Evolutionary conservation across 2,113 vertebrate genomes (phyloP), one percentile per base, ranked within the genome.

Genomic region (Crocuta crocuta): DNA sequence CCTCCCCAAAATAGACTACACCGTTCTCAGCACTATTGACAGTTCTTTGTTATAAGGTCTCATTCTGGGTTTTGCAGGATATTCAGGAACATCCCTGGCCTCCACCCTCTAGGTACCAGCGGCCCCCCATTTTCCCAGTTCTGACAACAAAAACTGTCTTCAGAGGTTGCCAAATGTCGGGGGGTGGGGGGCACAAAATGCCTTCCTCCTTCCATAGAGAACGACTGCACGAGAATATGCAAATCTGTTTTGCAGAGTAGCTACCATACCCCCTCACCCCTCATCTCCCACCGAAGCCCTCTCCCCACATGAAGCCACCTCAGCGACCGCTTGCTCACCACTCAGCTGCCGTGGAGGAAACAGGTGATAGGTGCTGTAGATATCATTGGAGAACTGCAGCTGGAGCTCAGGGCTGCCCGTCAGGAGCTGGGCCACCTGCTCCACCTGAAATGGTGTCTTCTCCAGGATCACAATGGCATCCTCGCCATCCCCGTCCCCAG

Each of bases 381-480:
- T 99, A 82, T 99, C 99, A 12, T 99, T 99, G 82, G 45, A 98
- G 98, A 99, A 99, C 96, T 99, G 99, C 71, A 99, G 98, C 90
- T 98, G 98, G 8, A 99, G 98, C 0, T 96, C 98, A 1, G 99
- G 99, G 19, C 96, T 97, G 21, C 97, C 98, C 31, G 83, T 98
- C 71, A 99, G 98, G 66, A 99, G 98, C 48, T 99, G 99, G 0
- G 85, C 15, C 19, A 99, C 95, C 2, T 97, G 97, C 17, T 99
- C 99, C 89, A 99, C 99, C 90, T 98, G 99, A 98, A 99, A 99
- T 1, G 99, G 99, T 0, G 99, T 99, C 98, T 99, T 99, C 98
- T 99, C 99, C 98, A 99, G 93, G 96, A 99, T 99, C 31, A 99
- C 98, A 26, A 99, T 98, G 0, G 99, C 99, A 33, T 99, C 99